phyloP scores from a whole-genome alignment of 2,797 vertebrate species.

The Squalus acanthias region DNA sequence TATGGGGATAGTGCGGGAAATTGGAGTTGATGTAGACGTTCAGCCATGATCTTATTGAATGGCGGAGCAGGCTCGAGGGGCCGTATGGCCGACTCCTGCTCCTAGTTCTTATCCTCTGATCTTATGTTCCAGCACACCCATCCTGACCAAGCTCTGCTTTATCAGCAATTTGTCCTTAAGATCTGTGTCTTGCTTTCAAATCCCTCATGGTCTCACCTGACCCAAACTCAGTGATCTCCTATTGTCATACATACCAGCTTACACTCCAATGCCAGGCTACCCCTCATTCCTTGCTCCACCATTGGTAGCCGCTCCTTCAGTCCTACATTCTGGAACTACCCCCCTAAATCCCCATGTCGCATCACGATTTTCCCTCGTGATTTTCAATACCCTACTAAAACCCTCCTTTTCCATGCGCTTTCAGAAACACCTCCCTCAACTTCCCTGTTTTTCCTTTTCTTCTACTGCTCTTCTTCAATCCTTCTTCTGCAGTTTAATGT shows the following conservation, averaged over 20 bases:
- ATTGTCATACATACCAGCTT: background rate
- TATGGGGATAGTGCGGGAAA: too few relatives aligned
- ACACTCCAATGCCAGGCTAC: background rate
- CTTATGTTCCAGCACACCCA: too few relatives aligned
- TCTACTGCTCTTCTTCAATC: background rate
- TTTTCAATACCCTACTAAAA: background rate
- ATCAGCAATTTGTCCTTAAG: background rate
- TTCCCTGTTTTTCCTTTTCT: background rate
- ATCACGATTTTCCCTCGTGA: too few relatives aligned
- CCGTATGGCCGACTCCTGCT: too few relatives aligned
- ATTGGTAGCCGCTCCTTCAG: background rate
- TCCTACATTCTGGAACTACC: background rate
- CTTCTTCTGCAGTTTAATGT: background rate
- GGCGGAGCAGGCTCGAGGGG: too few relatives aligned
- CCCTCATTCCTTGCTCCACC: background rate
- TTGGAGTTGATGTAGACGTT: too few relatives aligned
- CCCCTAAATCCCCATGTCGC: background rate
- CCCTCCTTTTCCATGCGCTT: background rate
- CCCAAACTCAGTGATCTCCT: background rate
- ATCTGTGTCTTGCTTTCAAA: background rate
- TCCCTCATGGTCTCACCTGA: background rate
- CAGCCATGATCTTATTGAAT: too few relatives aligned
- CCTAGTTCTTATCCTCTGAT: too few relatives aligned
- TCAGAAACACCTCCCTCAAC: background rate
- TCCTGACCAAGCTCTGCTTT: background rate